Conservation (phyloP, 2,888 invertebrate species). For the Drosophila nigritarsus region DNA sequence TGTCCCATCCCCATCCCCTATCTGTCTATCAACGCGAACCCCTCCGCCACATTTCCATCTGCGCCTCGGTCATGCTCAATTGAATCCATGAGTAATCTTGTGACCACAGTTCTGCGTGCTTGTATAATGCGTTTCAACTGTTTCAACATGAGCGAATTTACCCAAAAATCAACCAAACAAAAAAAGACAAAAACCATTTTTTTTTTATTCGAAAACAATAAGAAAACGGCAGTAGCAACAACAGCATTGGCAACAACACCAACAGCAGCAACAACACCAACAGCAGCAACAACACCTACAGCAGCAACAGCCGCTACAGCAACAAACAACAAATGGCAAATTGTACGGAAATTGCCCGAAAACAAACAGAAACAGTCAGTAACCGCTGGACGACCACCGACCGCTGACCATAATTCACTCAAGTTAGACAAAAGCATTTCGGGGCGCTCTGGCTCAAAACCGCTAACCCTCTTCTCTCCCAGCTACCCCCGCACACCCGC, state of each 20-base stretch:
- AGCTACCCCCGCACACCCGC: conserved; percentile 16
- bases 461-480: conserved; percentile 7
- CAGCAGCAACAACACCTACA: conserved; percentile 33
- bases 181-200: conserved; percentile 30
- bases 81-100: conserved; percentile 79
- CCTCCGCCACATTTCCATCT: conserved; percentile 16
- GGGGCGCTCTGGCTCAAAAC: conserved; percentile 27
- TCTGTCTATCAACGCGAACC: neutral
- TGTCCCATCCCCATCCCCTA: conserved; percentile 3
- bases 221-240: conserved; percentile 57
- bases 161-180: conserved; percentile 26
- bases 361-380: conserved; percentile 70
- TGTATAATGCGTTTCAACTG: conserved; percentile 77
- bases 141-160: conserved; percentile 71
- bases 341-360: conserved; percentile 78
- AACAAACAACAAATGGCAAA: conserved; percentile 61
- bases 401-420: conserved; percentile 78
- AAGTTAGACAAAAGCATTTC: conserved; percentile 79
- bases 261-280: conserved; percentile 55
- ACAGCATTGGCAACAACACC: conserved; percentile 27
- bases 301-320: conserved; percentile 50
- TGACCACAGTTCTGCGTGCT: conserved; percentile 78
- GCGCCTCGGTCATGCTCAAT: conserved; percentile 70
- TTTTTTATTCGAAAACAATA: conserved; percentile 44
- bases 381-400: conserved; percentile 55